Base-by-base conservation (phyloP, 2,888 invertebrate genomes). In the Athalia cordata region DNA sequence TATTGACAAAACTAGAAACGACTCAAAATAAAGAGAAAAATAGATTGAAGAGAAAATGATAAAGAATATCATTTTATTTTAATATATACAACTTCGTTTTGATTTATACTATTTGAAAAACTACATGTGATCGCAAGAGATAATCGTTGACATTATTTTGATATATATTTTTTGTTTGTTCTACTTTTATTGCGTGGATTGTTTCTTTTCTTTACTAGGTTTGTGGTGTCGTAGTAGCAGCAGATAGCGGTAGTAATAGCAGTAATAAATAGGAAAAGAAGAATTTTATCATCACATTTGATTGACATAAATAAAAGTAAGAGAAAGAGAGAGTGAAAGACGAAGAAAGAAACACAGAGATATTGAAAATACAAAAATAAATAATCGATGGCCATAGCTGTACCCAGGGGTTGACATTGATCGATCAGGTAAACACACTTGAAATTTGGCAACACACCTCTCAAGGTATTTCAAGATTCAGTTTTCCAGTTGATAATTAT, bases 51-150 rank as follows among this genome's bases (percentile, higher is more conserved):
- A 11, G 7, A 55, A 57, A 72, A 72, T 57, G 47, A 47, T 59
- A 43, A 72, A 45, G 13, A 72, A 47, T 59, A 72, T 47, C 8
- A 72, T 72, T 72, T 59, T 72, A 72, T 59, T 72, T 47, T 57
- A 59, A 9, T 72, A 59, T 47, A 72, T 4, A 29, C 29, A 29
- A 29, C 29, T 47, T 72, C 57, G 13, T 47, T 59, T 59, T 52
- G 4, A 13, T 43, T 47, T 47, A 45, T 45, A 59, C 57, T 59
- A 15, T 5, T 72, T 59, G n/a, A 59, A 59, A 45, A 57, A 70
- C 47, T 8, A 59, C 45, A 59, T 72, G 47, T 13, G n/a, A 47
- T n/a, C 13, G 11, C 8, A 62, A 72, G 43, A 59, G 45, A 11
- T 59, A 59, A 59, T 13, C 13, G 9, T 15, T 72, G 59, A 59